Base-by-base conservation (phyloP, 2,797 vertebrate genomes). In the Meriones psammophilus region DNA sequence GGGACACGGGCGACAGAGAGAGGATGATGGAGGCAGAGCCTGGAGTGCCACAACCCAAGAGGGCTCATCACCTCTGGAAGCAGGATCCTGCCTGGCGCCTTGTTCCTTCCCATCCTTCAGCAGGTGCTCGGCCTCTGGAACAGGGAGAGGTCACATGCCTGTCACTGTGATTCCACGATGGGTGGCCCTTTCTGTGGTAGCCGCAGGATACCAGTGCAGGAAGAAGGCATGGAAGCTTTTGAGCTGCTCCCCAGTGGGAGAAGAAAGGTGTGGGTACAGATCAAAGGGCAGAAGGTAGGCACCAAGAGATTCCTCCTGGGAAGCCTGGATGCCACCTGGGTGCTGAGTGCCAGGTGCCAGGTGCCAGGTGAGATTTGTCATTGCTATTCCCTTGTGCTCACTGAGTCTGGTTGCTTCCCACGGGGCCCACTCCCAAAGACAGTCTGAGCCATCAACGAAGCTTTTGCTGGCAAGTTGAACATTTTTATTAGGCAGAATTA, bases 401-500 rank as follows among this genome's bases (percentile, higher is more conserved):
- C 69, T 1, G 50, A 26, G 15, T 0, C 58, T 76, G 10, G 8
- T 22, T 20, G 17, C 39, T 50, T n/a, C 56, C 30, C 36, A 0
- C 15, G 0, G 33, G 26, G 8, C 0, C 26, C 14, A 28, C 33
- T 84, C 64, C 77, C 54, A 58, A 62, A 86, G 33, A 60, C 20
- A 6, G 73, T 24, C 74, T 60, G 69, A 84, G 74, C 68, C 2
- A 0, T 36, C 54, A 30, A 26, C 33, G 68, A 77, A 68, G 88
- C 54, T 5, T 50, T 80, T 46, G 6, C 30, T 3, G 13, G 73
- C 26, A 84, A 5, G 0, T 20, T 6, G 81, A 66, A 5, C 24
- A 36, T 30, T 94, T 92, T 77, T 88, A 77, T 94, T 18, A 71
- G 86, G 76, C 58, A 74, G n/a, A 86, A 77, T 81, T 66, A 62